These are phyloP conservation scores for Piaya cayana DNA, from an alignment of 2,113 vertebrate species.

Conservation along the genomic window DNA sequence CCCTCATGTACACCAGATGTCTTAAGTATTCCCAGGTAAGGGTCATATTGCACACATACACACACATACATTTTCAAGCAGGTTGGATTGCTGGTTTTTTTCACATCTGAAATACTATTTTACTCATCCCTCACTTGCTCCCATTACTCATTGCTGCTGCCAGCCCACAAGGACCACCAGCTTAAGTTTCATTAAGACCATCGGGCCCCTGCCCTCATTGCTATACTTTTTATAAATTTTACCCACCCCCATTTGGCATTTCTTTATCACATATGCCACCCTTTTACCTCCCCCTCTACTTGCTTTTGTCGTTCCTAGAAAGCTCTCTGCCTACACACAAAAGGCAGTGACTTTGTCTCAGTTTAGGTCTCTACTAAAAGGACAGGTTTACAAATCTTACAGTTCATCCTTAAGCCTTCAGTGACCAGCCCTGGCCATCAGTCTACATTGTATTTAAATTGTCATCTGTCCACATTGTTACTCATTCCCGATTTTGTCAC, in stretches of 20 bases:
- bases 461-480: neutral
- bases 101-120: neutral
- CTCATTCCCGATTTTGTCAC: neutral
- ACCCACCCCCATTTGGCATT: neutral
- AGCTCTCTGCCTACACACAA: neutral
- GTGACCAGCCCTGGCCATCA: neutral
- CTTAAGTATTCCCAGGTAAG: neutral
- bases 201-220: neutral
- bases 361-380: neutral
- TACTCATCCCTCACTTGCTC: neutral
- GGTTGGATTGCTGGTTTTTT: neutral
- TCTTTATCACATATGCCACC: neutral
- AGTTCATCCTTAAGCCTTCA: neutral
- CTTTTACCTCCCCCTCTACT: neutral
- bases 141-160: neutral
- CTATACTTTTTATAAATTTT: neutral
- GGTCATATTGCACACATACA: fast-evolving
- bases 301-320: constrained; percentile 7
- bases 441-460: neutral
- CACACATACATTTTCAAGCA: neutral
- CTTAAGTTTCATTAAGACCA: neutral
- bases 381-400: neutral
- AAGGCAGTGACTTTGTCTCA: neutral
- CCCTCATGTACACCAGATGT: too few relatives aligned
- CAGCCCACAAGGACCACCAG: neutral